Base-by-base conservation (phyloP, 2,113 vertebrate genomes). In the rat (Rattus norvegicus) region DNA sequence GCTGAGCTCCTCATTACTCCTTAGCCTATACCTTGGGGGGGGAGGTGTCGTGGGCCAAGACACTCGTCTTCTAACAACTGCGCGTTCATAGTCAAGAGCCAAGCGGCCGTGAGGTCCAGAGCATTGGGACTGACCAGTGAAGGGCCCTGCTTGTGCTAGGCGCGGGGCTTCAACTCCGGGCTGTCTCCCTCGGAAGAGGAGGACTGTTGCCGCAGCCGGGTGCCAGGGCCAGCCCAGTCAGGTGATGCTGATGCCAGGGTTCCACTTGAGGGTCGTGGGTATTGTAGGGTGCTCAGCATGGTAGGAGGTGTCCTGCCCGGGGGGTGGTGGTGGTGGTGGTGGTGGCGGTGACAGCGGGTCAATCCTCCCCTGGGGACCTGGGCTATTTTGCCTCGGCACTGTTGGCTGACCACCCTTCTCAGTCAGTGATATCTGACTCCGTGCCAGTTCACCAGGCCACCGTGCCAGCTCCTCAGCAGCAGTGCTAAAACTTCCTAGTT, bases 31-130 rank as follows among this genome's bases (percentile, higher is more conserved):
- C 98, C 99, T 99, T 98, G 98, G 98, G 97, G 99, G 43, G 43
- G 43, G 43, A 3, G 99, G 98, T 99, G 99, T 97, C 99, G 99
- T 97, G 99, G 98, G 98, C 99, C 99, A 99, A 98, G 98, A 98
- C 98, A 98, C 98, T 99, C 99, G 98, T 99, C 99, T 99, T 99
- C 99, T 99, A 99, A 99, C 99, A 99, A 99, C 98, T 99, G 99
- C 98, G 99, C 99, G 98, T 99, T 99, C 99, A 99, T 99, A 99
- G 99, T 99, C 99, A 99, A 99, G 97, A 99, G 99, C 99, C 99
- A 99, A 98, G 99, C 99, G 93, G 99, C 99, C 90, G 99, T 99
- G 98, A 99, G 99, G 99, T 99, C 99, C 99, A 99, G 98, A 98
- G 99, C 99, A 99, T 99, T 99, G 99, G 99, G 99, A 98, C 99